A percentile compares a stretch with the other conserved stretches of the same genome.
Conservation (phyloP, 1,140 invertebrate genomes). For the Pachyrhynchus sulphureomaculatus region DNA sequence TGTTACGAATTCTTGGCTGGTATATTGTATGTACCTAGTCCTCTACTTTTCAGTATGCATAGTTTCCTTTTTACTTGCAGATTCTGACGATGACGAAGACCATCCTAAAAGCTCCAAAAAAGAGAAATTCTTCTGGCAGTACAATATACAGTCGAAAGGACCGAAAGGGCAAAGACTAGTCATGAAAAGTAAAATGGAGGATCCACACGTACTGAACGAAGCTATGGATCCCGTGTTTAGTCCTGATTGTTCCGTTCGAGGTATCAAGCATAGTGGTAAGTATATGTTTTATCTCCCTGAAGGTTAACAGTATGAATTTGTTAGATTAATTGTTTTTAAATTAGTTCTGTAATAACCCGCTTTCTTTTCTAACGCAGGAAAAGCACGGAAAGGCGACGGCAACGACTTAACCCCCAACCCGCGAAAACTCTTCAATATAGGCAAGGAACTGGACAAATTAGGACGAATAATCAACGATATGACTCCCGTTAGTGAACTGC, state of each 20-base stretch:
- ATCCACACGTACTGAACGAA: constrained; percentile 90
- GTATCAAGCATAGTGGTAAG: constrained; percentile 79
- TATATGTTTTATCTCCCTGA: too few species aligned
- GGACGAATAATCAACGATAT: constrained; percentile 90
- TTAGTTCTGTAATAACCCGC: too few species aligned
- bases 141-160: constrained; percentile 97
- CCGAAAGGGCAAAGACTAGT: constrained; percentile 89
- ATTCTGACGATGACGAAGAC: constrained; percentile 67
- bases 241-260: constrained; percentile 82
- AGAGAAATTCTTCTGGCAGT: constrained; percentile 96
- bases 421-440: constrained; percentile 85
- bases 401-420: constrained; percentile 97
- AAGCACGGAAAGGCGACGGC: constrained; percentile 95
- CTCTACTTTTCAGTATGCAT: too few species aligned
- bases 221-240: constrained; percentile 92
- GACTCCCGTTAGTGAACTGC: constrained; percentile 91
- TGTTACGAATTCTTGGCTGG: too few species aligned
- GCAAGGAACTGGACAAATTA: constrained; percentile 90
- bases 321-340: too few species aligned
- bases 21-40: too few species aligned
- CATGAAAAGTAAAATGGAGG: constrained; percentile 78
- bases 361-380: constrained; percentile 6
- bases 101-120: constrained; percentile 63
- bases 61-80: constrained; percentile 14
- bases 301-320: too few species aligned